A percentile compares a stretch with the other conserved stretches of the same genome.
phyloP scores from a whole-genome alignment of 2,797 vertebrate species.

The Eulemur albifrons region DNA sequence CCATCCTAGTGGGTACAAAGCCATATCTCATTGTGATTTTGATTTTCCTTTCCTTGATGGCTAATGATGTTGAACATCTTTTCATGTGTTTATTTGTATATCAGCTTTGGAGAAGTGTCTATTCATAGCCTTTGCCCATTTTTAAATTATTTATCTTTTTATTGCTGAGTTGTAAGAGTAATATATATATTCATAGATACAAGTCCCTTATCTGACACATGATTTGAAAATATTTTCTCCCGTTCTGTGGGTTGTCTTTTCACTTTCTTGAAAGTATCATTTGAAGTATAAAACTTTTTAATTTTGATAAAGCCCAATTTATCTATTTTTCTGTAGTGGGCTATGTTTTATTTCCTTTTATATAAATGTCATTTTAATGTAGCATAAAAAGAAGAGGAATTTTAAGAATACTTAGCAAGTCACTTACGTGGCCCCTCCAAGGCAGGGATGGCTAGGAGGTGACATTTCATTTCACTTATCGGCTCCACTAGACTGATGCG shows the following conservation, averaged over 20 bases:
- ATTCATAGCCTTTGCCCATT: neutral
- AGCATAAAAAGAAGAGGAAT: neutral
- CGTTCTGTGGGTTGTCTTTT: neutral
- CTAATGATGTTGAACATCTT: accelerated
- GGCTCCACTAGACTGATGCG: accelerated
- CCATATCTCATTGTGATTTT: accelerated
- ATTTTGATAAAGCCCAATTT: neutral
- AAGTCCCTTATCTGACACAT: neutral
- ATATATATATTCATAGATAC: too few relatives aligned
- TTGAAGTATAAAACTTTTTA: neutral
- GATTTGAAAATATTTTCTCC: neutral
- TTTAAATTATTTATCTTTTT: neutral
- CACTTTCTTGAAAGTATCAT: neutral
- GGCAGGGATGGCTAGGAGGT: neutral
- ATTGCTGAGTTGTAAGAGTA: neutral
- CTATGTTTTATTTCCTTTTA: neutral
- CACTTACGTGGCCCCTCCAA: neutral
- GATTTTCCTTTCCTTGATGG: neutral
- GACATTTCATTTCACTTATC: neutral
- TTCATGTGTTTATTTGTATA: accelerated
- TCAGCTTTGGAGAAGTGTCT: neutral
- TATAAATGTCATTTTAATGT: neutral
- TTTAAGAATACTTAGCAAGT: neutral
- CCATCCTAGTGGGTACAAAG: accelerated
- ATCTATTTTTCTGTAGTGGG: neutral